These are phyloP conservation scores for Hipposideros larvatus DNA, from an alignment of 2,797 vertebrate genomes.

Conservation along the genomic window DNA sequence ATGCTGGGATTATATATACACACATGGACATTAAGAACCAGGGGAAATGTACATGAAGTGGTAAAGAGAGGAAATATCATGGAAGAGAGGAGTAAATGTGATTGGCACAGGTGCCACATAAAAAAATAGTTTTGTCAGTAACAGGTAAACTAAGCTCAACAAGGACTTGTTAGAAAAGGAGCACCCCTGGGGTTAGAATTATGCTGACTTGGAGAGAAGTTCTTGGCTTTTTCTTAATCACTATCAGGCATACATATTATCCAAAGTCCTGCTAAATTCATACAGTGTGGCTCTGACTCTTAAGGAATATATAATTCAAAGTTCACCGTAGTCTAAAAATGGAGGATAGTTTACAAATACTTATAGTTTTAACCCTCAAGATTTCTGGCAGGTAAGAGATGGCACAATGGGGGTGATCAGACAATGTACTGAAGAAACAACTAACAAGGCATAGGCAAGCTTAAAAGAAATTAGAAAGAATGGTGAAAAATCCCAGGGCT, in stretches of 20 bases:
- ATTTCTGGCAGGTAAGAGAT: not conserved
- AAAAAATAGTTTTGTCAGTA: not conserved
- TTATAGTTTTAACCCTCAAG: not conserved
- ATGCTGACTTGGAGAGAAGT: not conserved
- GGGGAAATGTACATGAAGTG: not conserved
- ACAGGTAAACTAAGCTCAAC: not conserved
- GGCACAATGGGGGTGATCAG: no score
- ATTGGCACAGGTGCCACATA: not conserved
- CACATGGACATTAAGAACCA: not conserved
- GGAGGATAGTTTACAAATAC: not conserved
- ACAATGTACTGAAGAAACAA: not conserved
- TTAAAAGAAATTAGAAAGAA: not conserved
- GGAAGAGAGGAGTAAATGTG: not conserved
- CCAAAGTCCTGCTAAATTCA: not conserved
- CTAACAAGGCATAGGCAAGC: not conserved
- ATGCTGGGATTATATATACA: not conserved
- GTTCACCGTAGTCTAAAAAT: not conserved
- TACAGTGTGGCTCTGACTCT: not conserved
- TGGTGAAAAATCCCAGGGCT: not conserved
- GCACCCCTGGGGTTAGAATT: not conserved
- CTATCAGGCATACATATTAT: not conserved
- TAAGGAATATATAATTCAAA: not conserved
- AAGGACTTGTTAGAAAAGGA: not conserved
- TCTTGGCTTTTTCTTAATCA: constrained; percentile 2
- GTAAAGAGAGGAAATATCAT: not conserved